Percentiles rank a stretch among this genome's conserved stretches.
Evolutionary conservation across 2,888 invertebrate species (phyloP).

Genomic region (Nipponacmea schrenckii): DNA sequence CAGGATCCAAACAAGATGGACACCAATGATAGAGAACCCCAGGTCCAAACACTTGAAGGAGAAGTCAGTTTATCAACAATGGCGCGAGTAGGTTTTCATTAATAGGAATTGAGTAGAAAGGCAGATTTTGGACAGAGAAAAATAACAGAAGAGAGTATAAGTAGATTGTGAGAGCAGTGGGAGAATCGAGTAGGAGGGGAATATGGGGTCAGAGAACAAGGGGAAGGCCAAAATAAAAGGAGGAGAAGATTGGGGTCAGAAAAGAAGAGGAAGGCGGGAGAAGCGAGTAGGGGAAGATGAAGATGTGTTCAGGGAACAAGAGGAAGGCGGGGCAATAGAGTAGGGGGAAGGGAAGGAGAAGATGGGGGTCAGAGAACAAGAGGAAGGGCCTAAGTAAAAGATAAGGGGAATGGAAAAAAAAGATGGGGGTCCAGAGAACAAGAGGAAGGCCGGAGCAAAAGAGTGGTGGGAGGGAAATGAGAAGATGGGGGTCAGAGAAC

Average conservation of each 20-base stretch:
- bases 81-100: constrained; percentile 36
- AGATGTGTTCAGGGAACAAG: not conserved
- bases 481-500: not conserved
- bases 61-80: constrained; percentile 45
- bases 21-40: not conserved
- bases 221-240: too few species aligned
- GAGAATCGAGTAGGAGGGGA: too few species aligned
- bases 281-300: not conserved
- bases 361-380: not conserved
- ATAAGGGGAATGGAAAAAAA: too few species aligned
- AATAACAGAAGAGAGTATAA: too few species aligned
- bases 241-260: too few species aligned
- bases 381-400: too few species aligned
- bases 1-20: not conserved
- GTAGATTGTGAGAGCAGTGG: too few species aligned
- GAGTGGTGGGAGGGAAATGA: not conserved
- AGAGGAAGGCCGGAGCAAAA: not conserved
- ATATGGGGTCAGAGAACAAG: too few species aligned
- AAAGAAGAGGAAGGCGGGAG: too few species aligned
- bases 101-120: not conserved
- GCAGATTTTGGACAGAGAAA: too few species aligned
- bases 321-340: not conserved
- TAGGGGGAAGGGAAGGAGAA: not conserved
- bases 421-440: not conserved
- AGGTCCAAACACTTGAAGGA: constrained; percentile 24